Evolutionary conservation across 1,140 invertebrate species (phyloP).

Genomic region (Palaemon carinicauda): DNA sequence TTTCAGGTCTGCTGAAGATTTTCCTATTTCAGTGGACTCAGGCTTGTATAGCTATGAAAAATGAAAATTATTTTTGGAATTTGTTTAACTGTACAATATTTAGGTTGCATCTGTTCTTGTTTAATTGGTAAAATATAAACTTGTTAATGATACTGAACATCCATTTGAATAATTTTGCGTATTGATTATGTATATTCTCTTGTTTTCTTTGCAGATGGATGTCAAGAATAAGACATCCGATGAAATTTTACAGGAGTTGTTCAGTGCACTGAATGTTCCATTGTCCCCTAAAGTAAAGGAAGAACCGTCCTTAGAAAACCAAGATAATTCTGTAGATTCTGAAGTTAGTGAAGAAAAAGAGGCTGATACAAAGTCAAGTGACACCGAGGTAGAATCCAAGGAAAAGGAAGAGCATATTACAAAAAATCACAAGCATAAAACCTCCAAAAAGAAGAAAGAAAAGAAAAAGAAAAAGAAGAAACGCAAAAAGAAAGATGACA

Average conservation of each 20-base stretch:
- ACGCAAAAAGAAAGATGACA: not conserved
- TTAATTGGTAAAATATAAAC: no score
- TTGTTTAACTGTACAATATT: no score
- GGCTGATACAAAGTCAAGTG: conserved; percentile 39
- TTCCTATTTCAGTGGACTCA: no score
- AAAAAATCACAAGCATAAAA: not conserved
- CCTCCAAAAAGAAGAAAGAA: conserved; percentile 44
- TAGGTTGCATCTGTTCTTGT: no score
- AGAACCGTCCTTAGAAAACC: not conserved
- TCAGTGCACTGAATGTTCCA: conserved; percentile 40
- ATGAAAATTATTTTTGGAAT: no score
- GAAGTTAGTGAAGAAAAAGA: conserved; percentile 33
- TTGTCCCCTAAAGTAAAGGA: conserved; percentile 23
- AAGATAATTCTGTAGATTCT: not conserved
- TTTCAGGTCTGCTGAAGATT: no score
- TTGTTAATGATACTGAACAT: no score
- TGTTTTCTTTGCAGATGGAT: conserved; percentile 34
- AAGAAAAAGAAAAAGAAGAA: conserved; percentile 45
- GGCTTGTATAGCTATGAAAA: no score
- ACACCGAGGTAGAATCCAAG: conserved; percentile 2
- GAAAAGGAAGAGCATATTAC: not conserved
- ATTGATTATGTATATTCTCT: no score
- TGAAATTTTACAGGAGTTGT: conserved; percentile 46
- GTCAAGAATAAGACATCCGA: conserved; percentile 44
- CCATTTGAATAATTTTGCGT: not conserved